phyloP scores from a whole-genome alignment of 2,113 vertebrate species.

The Cyprinus carpio region DNA sequence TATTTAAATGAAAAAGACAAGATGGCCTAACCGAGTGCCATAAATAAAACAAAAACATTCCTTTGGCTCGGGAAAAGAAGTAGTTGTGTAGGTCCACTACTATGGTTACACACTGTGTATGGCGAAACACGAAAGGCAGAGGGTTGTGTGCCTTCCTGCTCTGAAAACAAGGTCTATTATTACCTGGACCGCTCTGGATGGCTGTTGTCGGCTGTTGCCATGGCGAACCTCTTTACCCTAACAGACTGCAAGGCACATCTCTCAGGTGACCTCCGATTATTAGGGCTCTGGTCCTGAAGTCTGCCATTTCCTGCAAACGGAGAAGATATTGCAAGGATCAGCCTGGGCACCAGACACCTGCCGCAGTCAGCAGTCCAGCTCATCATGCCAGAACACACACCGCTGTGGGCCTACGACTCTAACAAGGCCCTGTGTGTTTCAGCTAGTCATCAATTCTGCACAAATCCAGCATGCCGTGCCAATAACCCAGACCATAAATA shows the following conservation, averaged over 20 bases:
- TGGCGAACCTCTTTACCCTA: constrained; percentile 60
- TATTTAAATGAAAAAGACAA: constrained; percentile 12
- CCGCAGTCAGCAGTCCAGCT: constrained; percentile 59
- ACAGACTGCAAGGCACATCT: constrained; percentile 52
- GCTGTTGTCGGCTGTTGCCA: constrained; percentile 62
- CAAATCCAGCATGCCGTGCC: constrained; percentile 14
- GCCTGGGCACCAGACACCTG: constrained; percentile 58
- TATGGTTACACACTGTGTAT: constrained; percentile 23
- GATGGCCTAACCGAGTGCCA: background rate
- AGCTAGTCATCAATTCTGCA: constrained; percentile 20
- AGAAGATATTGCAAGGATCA: constrained; percentile 56
- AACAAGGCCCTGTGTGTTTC: constrained; percentile 37
- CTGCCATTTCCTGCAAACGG: constrained; percentile 67
- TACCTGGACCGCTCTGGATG: constrained; percentile 76
- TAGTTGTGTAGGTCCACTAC: constrained; percentile 9
- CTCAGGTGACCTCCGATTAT: constrained; percentile 64
- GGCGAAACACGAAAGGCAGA: constrained; percentile 26
- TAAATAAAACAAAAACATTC: constrained; percentile 39
- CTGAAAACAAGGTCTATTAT: constrained; percentile 59
- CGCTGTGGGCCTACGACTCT: constrained; percentile 13
- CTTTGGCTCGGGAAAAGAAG: constrained; percentile 25
- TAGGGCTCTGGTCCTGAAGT: constrained; percentile 68
- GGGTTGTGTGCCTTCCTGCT: constrained; percentile 14
- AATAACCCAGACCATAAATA: constrained; percentile 4
- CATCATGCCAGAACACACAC: constrained; percentile 21